Conservation (phyloP, 1,140 invertebrate genomes). For the Cepaea nemoralis region DNA sequence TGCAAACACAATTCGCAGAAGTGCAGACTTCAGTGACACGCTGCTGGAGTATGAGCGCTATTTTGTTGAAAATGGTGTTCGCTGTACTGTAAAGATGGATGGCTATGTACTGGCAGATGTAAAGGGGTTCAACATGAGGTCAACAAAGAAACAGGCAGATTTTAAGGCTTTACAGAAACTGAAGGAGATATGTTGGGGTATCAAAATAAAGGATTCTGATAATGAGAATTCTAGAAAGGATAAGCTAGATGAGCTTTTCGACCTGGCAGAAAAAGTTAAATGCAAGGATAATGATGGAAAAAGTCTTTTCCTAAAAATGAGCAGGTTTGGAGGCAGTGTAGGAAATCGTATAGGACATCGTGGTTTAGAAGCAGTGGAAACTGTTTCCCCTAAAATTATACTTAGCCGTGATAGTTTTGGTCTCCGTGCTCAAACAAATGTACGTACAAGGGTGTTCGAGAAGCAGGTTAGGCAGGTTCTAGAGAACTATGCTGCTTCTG, state of each 20-base stretch:
- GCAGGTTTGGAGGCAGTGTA: conserved; percentile 84
- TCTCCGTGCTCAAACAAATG: conserved; percentile 48
- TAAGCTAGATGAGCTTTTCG: conserved; percentile 73
- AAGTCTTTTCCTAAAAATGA: conserved; percentile 84
- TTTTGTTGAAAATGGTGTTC: no score
- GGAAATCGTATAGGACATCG: no score
- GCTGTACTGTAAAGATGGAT: no score
- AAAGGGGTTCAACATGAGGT: conserved; percentile 47
- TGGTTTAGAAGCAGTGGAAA: conserved; percentile 78
- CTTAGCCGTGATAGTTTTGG: no score
- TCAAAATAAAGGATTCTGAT: conserved; percentile 74
- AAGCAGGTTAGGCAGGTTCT: conserved; percentile 50
- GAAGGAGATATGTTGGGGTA: conserved; percentile 57
- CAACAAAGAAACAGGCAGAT: conserved; percentile 51
- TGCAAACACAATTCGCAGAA: conserved; percentile 46
- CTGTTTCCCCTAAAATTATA: conserved; percentile 70
- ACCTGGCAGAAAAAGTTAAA: conserved; percentile 58
- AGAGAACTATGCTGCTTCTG: no score
- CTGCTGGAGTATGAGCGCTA: no score
- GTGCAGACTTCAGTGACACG: conserved; percentile 56
- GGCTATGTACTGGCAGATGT: no score
- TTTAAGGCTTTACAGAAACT: no score
- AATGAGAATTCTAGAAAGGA: conserved; percentile 53
- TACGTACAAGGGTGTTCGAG: conserved; percentile 52
- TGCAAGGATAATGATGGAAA: conserved; percentile 76